A percentile compares a stretch with the other conserved stretches of the same genome.
These are phyloP conservation scores for Euleptes europaea DNA, from an alignment of 2,113 vertebrate genomes.

Conservation along the genomic window DNA sequence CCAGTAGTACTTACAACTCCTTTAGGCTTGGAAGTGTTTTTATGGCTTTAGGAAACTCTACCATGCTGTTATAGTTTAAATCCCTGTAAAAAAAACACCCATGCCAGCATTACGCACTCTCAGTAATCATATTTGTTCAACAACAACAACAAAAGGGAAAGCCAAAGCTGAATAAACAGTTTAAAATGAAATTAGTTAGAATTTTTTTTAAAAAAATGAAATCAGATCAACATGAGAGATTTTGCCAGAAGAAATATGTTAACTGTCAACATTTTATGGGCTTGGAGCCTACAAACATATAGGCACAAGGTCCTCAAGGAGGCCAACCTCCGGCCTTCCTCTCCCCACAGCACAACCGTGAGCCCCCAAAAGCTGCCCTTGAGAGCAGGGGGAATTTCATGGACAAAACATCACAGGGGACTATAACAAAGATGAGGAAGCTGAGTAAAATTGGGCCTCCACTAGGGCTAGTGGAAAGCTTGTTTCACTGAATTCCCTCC, in stretches of 20 bases:
- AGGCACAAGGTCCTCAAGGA: no score
- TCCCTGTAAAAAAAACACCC: conserved; percentile 77
- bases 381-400: no score
- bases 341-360: no score
- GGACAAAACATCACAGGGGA: no score
- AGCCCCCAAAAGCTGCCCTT: no score
- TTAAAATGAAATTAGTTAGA: background rate
- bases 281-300: no score
- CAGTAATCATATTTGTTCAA: background rate
- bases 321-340: no score
- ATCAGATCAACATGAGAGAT: background rate
- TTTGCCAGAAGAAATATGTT: background rate
- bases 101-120: background rate
- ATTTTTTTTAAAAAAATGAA: conserved; percentile 1
- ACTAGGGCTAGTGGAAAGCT: no score
- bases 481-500: no score
- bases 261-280: no score
- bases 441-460: no score
- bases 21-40: conserved; percentile 91
- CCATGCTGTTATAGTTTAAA: conserved; percentile 95
- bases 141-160: conserved; percentile 10
- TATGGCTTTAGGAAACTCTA: conserved; percentile 91
- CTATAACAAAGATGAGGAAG: no score
- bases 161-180: background rate
- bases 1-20: conserved; percentile 89